phyloP scores from a whole-genome alignment of 2,888 invertebrate genomes.

The Pyrrhosoma nymphula region DNA sequence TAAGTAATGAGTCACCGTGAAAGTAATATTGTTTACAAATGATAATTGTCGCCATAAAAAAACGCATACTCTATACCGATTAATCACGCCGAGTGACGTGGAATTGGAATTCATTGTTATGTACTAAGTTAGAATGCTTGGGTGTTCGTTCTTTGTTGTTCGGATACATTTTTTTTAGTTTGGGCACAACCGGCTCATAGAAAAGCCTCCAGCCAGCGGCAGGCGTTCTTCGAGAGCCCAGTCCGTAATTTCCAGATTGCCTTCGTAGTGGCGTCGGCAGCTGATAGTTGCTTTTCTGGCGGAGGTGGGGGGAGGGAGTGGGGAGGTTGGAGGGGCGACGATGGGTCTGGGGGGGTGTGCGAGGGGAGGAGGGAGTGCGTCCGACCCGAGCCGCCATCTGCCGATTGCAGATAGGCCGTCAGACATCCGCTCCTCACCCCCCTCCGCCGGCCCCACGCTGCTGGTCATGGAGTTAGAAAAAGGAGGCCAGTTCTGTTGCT shows the following conservation, averaged over 20 bases:
- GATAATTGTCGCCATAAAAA: too few relatives aligned
- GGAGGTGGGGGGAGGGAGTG: background rate
- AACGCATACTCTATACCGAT: too few relatives aligned
- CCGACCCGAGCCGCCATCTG: constrained; percentile 50
- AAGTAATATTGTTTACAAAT: too few relatives aligned
- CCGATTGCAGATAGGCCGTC: constrained; percentile 60
- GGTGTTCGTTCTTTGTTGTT: background rate
- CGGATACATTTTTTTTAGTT: background rate
- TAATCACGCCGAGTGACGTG: background rate
- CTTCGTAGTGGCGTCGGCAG: background rate
- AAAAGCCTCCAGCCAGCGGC: background rate
- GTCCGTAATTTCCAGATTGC: constrained; percentile 30
- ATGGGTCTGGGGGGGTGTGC: background rate
- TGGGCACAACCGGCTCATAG: background rate
- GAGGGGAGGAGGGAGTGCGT: background rate
- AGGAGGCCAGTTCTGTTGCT: constrained; percentile 62
- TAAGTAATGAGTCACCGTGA: too few relatives aligned
- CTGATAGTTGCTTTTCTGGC: constrained; percentile 25
- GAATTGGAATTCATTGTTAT: background rate
- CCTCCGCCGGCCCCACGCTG: background rate
- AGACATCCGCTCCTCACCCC: constrained; percentile 54
- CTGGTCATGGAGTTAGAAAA: constrained; percentile 39
- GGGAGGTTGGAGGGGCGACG: background rate
- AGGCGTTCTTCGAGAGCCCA: background rate
- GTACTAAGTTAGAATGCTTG: background rate